Evolutionary conservation across 2,113 vertebrate genomes (phyloP).

Genomic region (Menidia beryllina): DNA sequence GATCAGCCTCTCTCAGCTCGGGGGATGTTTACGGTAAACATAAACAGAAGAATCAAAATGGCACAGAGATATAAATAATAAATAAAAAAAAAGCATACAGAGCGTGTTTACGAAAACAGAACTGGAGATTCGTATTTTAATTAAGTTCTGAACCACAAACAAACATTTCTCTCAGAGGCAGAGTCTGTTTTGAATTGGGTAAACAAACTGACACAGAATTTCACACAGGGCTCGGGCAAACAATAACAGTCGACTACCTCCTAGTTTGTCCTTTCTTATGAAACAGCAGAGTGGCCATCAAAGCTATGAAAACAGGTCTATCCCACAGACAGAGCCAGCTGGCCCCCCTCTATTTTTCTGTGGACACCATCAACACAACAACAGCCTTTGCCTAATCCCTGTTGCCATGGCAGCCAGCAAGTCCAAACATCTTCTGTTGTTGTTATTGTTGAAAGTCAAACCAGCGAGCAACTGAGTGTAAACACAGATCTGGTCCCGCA

Average conservation of each 20-base stretch:
- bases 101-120: slow-evolving; percentile 83
- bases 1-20: too few species aligned
- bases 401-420: slow-evolving; percentile 83
- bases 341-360: slow-evolving; percentile 74
- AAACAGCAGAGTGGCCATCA: slow-evolving; percentile 71
- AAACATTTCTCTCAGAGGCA: slow-evolving; percentile 83
- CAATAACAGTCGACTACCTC: slow-evolving; percentile 76
- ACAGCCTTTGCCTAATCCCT: slow-evolving; percentile 79
- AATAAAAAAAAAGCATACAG: slow-evolving; percentile 77
- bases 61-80: slow-evolving; percentile 84
- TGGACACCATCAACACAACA: slow-evolving; percentile 82
- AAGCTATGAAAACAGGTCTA: slow-evolving; percentile 70
- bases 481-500: slow-evolving; percentile 81
- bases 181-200: slow-evolving; percentile 75
- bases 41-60: slow-evolving; percentile 85
- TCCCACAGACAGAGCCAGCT: slow-evolving; percentile 67
- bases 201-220: slow-evolving; percentile 81
- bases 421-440: slow-evolving; percentile 86
- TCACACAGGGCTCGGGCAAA: slow-evolving; percentile 79
- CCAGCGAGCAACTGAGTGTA: slow-evolving; percentile 79
- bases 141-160: slow-evolving; percentile 83
- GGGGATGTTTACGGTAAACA: slow-evolving; percentile 83
- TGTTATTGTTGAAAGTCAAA: slow-evolving; percentile 86
- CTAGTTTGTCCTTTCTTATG: slow-evolving; percentile 71
- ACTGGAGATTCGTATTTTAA: slow-evolving; percentile 84